Evolutionary conservation across 2,888 invertebrate genomes (phyloP).

Genomic region (Nineta flava): DNA sequence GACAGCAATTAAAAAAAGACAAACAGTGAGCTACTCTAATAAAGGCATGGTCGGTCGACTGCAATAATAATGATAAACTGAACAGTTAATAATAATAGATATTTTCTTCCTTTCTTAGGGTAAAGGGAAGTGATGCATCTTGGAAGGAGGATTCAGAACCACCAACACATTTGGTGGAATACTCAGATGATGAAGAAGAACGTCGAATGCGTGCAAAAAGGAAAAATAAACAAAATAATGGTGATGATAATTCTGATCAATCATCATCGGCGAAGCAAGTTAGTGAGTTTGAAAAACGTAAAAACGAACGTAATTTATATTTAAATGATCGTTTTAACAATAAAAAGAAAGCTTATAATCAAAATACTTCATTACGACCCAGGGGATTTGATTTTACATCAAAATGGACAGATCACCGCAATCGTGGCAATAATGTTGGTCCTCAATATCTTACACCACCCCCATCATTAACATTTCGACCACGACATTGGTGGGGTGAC

Average conservation of each 20-base stretch:
- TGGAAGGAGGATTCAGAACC: slow-evolving; percentile 73
- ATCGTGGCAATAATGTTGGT: no score
- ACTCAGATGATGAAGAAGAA: slow-evolving; percentile 83
- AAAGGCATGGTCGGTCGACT: no score
- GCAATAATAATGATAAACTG: no score
- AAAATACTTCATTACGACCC: no score
- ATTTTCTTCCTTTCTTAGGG: slow-evolving; percentile 30
- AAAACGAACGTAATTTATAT: slow-evolving; percentile 4
- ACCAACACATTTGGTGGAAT: slow-evolving; percentile 55
- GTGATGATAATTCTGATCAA: neutral
- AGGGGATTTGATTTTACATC: no score
- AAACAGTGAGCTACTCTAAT: no score
- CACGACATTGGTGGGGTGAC: no score
- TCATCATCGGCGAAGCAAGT: neutral
- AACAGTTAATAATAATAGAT: no score
- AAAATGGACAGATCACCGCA: no score
- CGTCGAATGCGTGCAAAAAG: neutral
- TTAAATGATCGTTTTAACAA: slow-evolving; percentile 1
- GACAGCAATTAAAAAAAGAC: no score
- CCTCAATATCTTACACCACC: no score
- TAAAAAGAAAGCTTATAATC: neutral
- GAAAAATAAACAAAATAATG: neutral
- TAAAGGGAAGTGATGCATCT: slow-evolving; percentile 77
- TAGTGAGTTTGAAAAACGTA: slow-evolving; percentile 3
- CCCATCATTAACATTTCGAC: no score